Evolutionary conservation across 2,797 vertebrate species (phyloP), one percentile per base, ranked within the genome.

Genomic region (Notolepis coatsorum): DNA sequence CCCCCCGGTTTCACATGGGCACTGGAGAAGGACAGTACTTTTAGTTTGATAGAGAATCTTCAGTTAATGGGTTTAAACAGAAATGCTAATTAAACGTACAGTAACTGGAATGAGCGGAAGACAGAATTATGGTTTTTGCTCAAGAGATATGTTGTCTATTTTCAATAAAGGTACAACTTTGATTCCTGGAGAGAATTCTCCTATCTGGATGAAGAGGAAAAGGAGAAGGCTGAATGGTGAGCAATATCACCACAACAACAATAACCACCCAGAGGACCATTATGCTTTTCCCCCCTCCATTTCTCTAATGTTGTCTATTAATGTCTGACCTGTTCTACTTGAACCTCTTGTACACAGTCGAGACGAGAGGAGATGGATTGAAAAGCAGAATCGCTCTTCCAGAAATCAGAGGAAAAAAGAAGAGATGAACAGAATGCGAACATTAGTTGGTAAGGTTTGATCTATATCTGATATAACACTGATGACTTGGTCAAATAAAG

Each of bases 161-260:
- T 37, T 57, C 23, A 46, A 13, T 62, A 4, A 66, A 98, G 98
- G 98, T 99, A 99, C 86, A 98, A 98, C 91, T 98, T 99, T 90
- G 97, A 99, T 83, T 99, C 98, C 2, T 99, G 98, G 98, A 94
- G 98, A 87, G 98, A 99, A 70, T 99, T 99, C 89, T 99, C 98
- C 10, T 99, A 99, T 75, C 88, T 99, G 89, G 98, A 99, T 75
- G 98, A 99, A 91, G 97, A 99, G 79, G 98, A 99, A 86, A 99
- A 99, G 88, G 98, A 99, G 84, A 99, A 99, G 58, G 98, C 98
- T 56, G 97, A 99, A 92, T 99, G 98, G 98, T 99, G 89, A 84
- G 88, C 80, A 56, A 4, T 3, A 2, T 46, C 41, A 17, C 18
- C 4, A 13, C 20, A 3, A 0, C 5, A n/a, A 12, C 7, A 5